Evolutionary conservation across 2,888 invertebrate species (phyloP).

Genomic region (Noctua janthina): DNA sequence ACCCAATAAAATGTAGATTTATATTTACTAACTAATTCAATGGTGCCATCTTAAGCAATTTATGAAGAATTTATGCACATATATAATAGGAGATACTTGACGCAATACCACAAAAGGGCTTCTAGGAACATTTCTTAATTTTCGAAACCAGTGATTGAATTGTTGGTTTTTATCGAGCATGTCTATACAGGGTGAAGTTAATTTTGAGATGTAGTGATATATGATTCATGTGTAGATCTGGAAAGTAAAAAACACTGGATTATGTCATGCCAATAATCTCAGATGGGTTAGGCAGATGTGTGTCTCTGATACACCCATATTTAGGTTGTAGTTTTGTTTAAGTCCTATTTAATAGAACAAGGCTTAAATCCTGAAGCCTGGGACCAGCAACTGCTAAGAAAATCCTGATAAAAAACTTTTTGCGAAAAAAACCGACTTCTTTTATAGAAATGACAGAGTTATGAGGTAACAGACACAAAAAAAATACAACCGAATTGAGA

Average conservation of each 20-base stretch:
- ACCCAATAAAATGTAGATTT: conserved; percentile 60
- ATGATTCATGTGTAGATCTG: background rate
- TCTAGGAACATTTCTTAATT: conserved; percentile 25
- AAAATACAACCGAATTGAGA: too few relatives aligned
- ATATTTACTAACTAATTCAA: conserved; percentile 56
- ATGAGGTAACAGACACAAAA: too few relatives aligned
- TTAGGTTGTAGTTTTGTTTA: background rate
- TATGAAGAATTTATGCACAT: conserved; percentile 61
- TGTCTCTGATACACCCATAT: background rate
- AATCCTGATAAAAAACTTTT: background rate
- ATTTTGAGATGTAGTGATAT: background rate
- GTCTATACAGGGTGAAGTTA: background rate
- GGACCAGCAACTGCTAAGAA: background rate
- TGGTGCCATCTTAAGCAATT: conserved; percentile 46
- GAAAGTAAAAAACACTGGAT: background rate
- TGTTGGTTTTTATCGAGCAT: conserved; percentile 21
- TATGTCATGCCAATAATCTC: background rate
- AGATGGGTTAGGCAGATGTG: background rate
- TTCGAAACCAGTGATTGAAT: conserved; percentile 19
- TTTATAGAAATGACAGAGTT: too few relatives aligned
- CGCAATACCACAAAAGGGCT: conserved; percentile 41
- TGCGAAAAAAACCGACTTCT: too few relatives aligned
- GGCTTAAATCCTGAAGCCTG: background rate
- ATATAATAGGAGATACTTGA: conserved; percentile 29
- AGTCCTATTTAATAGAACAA: background rate